These are phyloP conservation scores for Drosophila imparisetae DNA, from an alignment of 2,888 invertebrate genomes.

Conservation along the genomic window DNA sequence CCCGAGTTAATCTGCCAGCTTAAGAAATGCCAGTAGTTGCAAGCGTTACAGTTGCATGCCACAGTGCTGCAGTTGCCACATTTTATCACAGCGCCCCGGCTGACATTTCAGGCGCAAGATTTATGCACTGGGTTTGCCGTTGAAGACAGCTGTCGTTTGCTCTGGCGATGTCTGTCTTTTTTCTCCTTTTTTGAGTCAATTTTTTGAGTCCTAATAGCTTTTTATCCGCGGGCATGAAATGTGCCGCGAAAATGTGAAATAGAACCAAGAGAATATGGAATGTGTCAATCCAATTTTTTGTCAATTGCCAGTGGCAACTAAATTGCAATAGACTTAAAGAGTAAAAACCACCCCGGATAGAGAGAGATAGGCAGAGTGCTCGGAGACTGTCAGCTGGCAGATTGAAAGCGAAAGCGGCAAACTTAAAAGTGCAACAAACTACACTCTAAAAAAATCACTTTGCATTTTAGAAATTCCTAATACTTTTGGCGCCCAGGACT, in stretches of 20 bases:
- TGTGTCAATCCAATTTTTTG: conserved; percentile 73
- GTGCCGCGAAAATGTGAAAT: conserved; percentile 73
- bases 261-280: conserved; percentile 61
- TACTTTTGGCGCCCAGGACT: no score
- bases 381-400: conserved; percentile 8
- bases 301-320: conserved; percentile 43
- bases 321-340: conserved; percentile 20
- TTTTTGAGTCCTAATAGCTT: conserved; percentile 66
- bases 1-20: conserved; percentile 73
- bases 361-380: not conserved
- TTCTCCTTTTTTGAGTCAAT: conserved; percentile 34
- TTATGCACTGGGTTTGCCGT: conserved; percentile 79
- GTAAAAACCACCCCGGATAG: not conserved
- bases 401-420: conserved; percentile 49
- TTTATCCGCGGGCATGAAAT: conserved; percentile 76
- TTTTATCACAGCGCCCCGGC: conserved; percentile 67
- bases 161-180: conserved; percentile 47
- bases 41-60: conserved; percentile 31
- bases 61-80: conserved; percentile 47
- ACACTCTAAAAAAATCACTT: not conserved
- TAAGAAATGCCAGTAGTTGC: conserved; percentile 71
- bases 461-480: not conserved
- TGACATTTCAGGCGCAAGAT: conserved; percentile 79
- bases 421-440: conserved; percentile 48
- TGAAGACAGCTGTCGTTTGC: conserved; percentile 79